These are phyloP conservation scores for Eleutherodactylus coqui DNA, from an alignment of 2,797 vertebrate genomes.

Conservation along the genomic window DNA sequence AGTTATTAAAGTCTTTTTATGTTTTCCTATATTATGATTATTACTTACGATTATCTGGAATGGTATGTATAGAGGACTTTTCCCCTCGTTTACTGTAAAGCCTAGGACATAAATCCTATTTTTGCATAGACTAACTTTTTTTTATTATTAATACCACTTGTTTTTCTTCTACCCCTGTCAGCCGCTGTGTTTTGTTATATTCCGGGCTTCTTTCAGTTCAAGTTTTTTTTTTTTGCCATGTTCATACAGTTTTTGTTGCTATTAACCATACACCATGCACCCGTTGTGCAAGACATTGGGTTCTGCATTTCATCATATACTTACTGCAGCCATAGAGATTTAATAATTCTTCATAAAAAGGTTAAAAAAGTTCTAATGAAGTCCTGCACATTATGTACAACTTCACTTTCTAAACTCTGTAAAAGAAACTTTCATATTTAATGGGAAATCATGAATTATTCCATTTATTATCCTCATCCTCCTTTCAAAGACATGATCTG, in stretches of 20 bases:
- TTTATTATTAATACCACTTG: background rate
- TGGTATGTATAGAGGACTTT: background rate
- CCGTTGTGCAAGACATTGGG: background rate
- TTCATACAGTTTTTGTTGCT: background rate
- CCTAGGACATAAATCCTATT: background rate
- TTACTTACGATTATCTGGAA: background rate
- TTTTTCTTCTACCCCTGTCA: background rate
- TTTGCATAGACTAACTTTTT: background rate
- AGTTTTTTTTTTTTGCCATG: background rate
- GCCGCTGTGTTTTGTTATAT: background rate
- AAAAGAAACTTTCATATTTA: constrained; percentile 99
- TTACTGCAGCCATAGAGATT: constrained; percentile 32
- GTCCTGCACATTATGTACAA: constrained; percentile 98
- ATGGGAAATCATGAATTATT: constrained; percentile 99
- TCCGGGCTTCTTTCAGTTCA: background rate
- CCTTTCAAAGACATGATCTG: constrained; percentile 95
- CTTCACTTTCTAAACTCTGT: constrained; percentile 97
- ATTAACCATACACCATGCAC: constrained; percentile 27
- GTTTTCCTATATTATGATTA: background rate
- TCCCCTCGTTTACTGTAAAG: background rate
- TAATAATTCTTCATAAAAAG: constrained; percentile 82
- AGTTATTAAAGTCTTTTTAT: background rate
- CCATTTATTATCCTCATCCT: constrained; percentile 98
- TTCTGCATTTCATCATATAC: constrained; percentile 33
- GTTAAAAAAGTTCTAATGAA: constrained; percentile 94